phyloP scores from a whole-genome alignment of 2,888 invertebrate genomes.

The Mellilla xanthometata region DNA sequence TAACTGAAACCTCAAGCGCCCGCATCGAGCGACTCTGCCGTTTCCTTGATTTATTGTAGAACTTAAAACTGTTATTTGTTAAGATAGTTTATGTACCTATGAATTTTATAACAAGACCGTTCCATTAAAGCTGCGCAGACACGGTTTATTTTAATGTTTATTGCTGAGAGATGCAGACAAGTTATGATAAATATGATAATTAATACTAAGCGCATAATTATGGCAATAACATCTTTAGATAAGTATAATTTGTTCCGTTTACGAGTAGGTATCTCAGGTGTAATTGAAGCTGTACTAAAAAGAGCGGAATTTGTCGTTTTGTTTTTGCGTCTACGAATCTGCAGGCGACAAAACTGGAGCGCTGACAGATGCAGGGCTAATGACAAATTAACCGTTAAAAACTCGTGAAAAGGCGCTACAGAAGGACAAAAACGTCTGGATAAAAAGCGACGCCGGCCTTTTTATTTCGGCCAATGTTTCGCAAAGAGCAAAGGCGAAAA shows the following conservation, averaged over 20 bases:
- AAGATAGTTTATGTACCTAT: conserved; percentile 30
- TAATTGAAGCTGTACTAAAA: conserved; percentile 35
- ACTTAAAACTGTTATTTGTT: conserved; percentile 36
- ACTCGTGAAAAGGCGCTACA: conserved; percentile 57
- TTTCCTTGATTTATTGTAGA: conserved; percentile 34
- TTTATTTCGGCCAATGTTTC: conserved; percentile 55
- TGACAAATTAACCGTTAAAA: conserved; percentile 74
- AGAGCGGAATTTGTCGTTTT: conserved; percentile 34
- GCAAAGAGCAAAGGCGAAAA: conserved; percentile 48
- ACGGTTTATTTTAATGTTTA: conserved; percentile 29
- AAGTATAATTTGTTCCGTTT: conserved; percentile 13
- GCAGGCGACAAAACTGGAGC: conserved; percentile 49
- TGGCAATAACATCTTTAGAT: neutral
- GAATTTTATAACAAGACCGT: conserved; percentile 33
- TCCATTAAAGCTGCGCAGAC: conserved; percentile 25
- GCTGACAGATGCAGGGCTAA: conserved; percentile 72
- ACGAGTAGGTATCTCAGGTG: conserved; percentile 23
- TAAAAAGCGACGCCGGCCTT: conserved; percentile 54
- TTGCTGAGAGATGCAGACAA: conserved; percentile 23
- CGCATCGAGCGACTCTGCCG: conserved; percentile 21
- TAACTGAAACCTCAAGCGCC: conserved; percentile 34
- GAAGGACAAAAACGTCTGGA: conserved; percentile 48
- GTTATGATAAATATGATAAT: conserved; percentile 28
- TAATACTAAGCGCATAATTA: conserved; percentile 26
- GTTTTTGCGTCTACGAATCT: conserved; percentile 45